These are phyloP conservation scores for Drosophila pandora DNA, from an alignment of 1,140 invertebrate species.

Conservation along the genomic window DNA sequence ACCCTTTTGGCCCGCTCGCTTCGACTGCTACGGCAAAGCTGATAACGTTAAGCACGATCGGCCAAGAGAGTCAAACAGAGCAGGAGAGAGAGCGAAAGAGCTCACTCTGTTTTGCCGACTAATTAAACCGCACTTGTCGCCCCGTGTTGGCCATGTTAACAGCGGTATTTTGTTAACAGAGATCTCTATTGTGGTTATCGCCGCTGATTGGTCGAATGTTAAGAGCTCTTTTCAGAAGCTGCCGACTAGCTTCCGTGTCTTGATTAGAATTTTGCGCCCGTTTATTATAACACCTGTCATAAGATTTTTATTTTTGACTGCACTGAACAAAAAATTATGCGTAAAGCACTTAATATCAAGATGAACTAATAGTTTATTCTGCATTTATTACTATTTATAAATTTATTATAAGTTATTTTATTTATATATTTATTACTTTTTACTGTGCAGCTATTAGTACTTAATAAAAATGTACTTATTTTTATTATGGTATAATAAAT, in stretches of 20 bases:
- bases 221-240: slow-evolving; percentile 49
- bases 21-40: slow-evolving; percentile 22
- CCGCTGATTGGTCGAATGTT: slow-evolving; percentile 69
- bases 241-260: slow-evolving; percentile 52
- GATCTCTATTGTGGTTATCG: slow-evolving; percentile 56
- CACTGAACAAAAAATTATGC: background rate
- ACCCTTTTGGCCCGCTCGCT: slow-evolving; percentile 25
- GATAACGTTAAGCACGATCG: slow-evolving; percentile 56
- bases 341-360: no score
- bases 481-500: no score
- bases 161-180: slow-evolving; percentile 66
- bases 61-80: slow-evolving; percentile 2
- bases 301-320: background rate
- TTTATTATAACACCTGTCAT: background rate
- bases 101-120: slow-evolving; percentile 28
- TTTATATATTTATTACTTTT: no score
- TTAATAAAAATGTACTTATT: no score
- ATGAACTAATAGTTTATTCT: no score
- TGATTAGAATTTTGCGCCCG: slow-evolving; percentile 48
- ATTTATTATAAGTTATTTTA: no score
- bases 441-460: no score
- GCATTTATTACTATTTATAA: no score
- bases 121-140: slow-evolving; percentile 67
- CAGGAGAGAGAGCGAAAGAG: slow-evolving; percentile 9
- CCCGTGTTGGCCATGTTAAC: slow-evolving; percentile 62